Base-by-base conservation (phyloP, 1,140 invertebrate genomes). In the Triops cancriformis region DNA sequence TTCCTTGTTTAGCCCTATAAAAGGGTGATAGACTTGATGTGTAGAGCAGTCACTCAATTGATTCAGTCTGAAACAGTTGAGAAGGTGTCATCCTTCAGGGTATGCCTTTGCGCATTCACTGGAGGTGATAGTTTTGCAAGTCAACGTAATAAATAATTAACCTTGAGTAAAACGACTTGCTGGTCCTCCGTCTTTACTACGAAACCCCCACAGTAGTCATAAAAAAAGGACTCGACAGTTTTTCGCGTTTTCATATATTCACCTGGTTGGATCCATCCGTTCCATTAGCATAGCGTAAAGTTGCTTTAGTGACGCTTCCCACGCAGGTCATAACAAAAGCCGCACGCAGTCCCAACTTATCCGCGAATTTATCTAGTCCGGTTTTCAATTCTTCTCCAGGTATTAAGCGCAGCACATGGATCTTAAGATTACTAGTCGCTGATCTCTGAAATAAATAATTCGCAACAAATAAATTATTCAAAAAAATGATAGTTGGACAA, bases 251-350 rank as follows among this genome's bases (percentile, higher is more conserved):
- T 3, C 18, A 12, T 79, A 37, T 77, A 11, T 64, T 42, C 51
- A 80, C 81, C 79, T 80, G 76, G 75, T 81, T 77, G n/a, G 73
- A 79, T 23, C 79, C 77, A 12, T 81, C 73, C 14, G 79, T 11
- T 31, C 75, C 73, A 26, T 81, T 80, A 11, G 86, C 85, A 80
- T 86, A 83, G n/a, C 86, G 81, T 11, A 87, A 81, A 1, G 80
- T 85, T 6, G 83, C 84, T 73, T 81, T 82, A 9, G 81, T 83
- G n/a, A 87, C 81, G 80, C 85, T 86, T 6, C 85, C 86, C 74
- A 83, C 83, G 81, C 85, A 86, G 11, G 84, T 84, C 51, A 86
- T 76, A n/a, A 87, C 80, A 79, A 85, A 85, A 23, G 83, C 85
- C 26, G 85, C 82, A n/a, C 81, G 80, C 11, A 85, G 80, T 0